These are phyloP conservation scores for Nasua narica DNA, from an alignment of 2,797 vertebrate species.

Conservation along the genomic window DNA sequence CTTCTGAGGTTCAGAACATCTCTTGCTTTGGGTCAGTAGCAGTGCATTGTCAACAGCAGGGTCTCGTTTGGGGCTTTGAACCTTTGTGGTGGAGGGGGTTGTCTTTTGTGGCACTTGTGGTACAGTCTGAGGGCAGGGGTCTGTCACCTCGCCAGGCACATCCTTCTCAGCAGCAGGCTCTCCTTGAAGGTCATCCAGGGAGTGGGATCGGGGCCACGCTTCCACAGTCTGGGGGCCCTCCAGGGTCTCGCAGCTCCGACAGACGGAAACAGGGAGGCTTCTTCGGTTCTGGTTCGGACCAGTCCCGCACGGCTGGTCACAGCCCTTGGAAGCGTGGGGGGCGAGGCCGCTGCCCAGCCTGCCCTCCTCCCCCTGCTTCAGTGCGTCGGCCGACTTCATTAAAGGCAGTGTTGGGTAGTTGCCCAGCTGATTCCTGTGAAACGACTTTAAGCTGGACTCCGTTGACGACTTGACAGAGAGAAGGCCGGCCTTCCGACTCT, in stretches of 20 bases:
- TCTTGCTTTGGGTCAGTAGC: slow-evolving; percentile 79
- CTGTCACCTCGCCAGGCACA: slow-evolving; percentile 54
- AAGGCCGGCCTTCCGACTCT: slow-evolving; percentile 87
- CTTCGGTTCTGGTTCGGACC: slow-evolving; percentile 87
- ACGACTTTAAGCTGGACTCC: slow-evolving; percentile 84
- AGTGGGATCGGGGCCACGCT: slow-evolving; percentile 92
- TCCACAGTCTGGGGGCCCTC: slow-evolving; percentile 82
- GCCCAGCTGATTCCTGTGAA: slow-evolving; percentile 86
- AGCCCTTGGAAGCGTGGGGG: slow-evolving; percentile 79
- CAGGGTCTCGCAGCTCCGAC: slow-evolving; percentile 93
- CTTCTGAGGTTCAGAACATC: slow-evolving; percentile 72
- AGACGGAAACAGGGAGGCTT: slow-evolving; percentile 86
- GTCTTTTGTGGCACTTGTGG: slow-evolving; percentile 76
- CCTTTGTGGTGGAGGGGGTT: not conserved
- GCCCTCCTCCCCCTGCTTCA: slow-evolving; percentile 84
- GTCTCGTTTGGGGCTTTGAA: not conserved
- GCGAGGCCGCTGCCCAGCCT: slow-evolving; percentile 79
- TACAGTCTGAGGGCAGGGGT: slow-evolving; percentile 70
- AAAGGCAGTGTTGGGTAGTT: slow-evolving; percentile 91
- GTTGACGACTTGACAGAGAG: slow-evolving; percentile 86
- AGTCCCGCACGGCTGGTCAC: slow-evolving; percentile 79
- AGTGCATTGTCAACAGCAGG: slow-evolving; percentile 30
- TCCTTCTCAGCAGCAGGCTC: slow-evolving; percentile 75
- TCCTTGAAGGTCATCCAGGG: slow-evolving; percentile 92
- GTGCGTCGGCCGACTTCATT: slow-evolving; percentile 85